Evolutionary conservation across 2,888 invertebrate species (phyloP), one percentile per base, ranked within the genome.

Genomic region (Eupithecia dodoneata): DNA sequence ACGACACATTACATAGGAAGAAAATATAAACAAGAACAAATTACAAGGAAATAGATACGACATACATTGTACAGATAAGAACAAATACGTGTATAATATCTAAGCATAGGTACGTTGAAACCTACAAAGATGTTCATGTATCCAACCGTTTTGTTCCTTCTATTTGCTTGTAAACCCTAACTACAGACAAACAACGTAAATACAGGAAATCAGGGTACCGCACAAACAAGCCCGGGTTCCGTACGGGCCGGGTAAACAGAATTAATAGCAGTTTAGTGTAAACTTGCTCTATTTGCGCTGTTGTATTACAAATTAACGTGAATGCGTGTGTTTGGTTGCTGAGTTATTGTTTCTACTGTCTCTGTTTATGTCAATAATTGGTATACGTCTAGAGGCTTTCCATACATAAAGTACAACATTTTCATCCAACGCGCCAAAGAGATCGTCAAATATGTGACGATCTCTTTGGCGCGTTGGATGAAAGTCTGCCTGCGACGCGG

Each of bases 141-240:
- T 5, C 6, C 13, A 66, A 41, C 65, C 5, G 10, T 65, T 65
- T 65, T 41, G 13, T 18, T 66, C 42, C 42, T 42, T 42, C 70
- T 49, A 47, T 70, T 70, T 70, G 70, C 45, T 47, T 70, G 44
- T 55, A 74, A 73, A 69, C 75, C 41, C n/a, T 72, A 74, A 75
- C 75, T 65, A 72, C 49, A 69, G 41, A 75, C 72, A 76, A 76
- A 72, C 72, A 44, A 73, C 45, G 55, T n/a, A 72, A 72, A 72
- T 55, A 77, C 72, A 66, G 65, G 72, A 73, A 78, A 78, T 73
- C 77, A 78, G 77, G 77, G 73, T 75, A 55, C 75, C 75, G 67
- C 59, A 70, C 70, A 75, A 30, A 75, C 73, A 78, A 66, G 66
- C 59, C 77, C 55, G 77, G 65, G 72, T 77, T 77, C 74, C 63